Evolutionary conservation across 2,888 invertebrate genomes (phyloP), one percentile per base, ranked within the genome.

Genomic region (Drosophila eohydei): DNA sequence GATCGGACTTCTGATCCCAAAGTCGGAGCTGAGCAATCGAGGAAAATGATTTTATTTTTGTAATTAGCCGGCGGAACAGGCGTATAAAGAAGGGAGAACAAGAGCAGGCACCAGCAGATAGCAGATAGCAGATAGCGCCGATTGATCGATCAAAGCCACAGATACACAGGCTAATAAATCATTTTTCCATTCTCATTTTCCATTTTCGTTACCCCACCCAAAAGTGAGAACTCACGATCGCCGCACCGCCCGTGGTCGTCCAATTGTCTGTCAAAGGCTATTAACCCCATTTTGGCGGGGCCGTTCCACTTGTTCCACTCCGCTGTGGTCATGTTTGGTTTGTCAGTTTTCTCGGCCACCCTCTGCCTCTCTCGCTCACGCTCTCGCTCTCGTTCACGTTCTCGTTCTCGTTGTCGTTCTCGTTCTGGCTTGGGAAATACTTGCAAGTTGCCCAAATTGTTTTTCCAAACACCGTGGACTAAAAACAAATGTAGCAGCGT

Each of bases 191-290:
- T 71, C 74, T 58, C 78, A 73, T 76, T 83, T 77, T 32, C 77
- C 67, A 70, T 50, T 62, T 60, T 41, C 64, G 62, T 52, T 58
- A 57, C 32, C 21, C 57, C 46, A 44, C 30, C 81, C 41, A 30
- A 86, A 84, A 84, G 89, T 88, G 84, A 84, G 89, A 84, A 84
- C 84, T 88, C 89, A 88, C 89, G 84, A 84, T 32, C 32, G 48
- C 79, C 65, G 66, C 56, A 67, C 55, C 89, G 81, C 87, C 86
- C 78, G 83, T 65, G 66, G 80, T 60, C 74, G 59, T 71, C 76
- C 72, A 52, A 69, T 71, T 71, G 76, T 74, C 81, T 83, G 83
- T 84, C 87, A 84, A 85, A 85, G 85, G 85, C 85, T 85, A 85
- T 85, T 85, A 85, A 85, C 85, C 85, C 80, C 83, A 60, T 83